Percentiles rank a stretch among this genome's conserved stretches.
Evolutionary conservation across 2,113 vertebrate species (phyloP).

Genomic region (Pipra filicauda): DNA sequence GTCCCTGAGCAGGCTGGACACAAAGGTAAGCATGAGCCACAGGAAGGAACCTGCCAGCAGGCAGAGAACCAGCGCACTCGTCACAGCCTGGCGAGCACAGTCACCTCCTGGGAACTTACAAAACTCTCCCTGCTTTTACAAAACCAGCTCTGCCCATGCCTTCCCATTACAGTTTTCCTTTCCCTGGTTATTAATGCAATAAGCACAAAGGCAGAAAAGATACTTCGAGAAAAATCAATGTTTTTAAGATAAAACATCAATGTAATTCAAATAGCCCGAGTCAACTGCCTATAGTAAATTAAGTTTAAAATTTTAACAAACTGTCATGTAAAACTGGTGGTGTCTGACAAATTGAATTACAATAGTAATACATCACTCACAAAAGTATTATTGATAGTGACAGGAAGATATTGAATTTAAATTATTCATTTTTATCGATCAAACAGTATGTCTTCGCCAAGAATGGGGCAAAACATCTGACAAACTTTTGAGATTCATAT

Average conservation of each 20-base stretch:
- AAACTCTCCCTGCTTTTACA: neutral
- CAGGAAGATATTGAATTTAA: conserved; percentile 83
- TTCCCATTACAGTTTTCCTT: conserved; percentile 1
- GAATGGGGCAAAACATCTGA: conserved; percentile 61
- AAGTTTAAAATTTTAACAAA: conserved; percentile 80
- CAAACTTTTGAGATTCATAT: conserved; percentile 62
- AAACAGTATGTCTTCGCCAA: conserved; percentile 68
- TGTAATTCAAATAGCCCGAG: conserved; percentile 64
- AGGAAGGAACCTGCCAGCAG: fast-evolving
- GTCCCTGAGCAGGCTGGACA: neutral
- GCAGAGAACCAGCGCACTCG: neutral
- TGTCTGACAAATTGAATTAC: conserved; percentile 82
- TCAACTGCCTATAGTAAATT: conserved; percentile 78
- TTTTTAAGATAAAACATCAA: conserved; percentile 73
- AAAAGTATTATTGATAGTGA: conserved; percentile 82
- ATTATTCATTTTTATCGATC: conserved; percentile 86
- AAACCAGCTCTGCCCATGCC: neutral
- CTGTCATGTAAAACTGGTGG: conserved; percentile 76
- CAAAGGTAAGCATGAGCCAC: neutral
- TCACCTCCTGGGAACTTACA: too few relatives aligned
- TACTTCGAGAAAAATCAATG: conserved; percentile 71
- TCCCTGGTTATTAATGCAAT: conserved; percentile 57
- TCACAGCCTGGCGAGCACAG: fast-evolving
- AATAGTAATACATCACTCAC: conserved; percentile 77
- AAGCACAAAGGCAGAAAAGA: conserved; percentile 68